phyloP scores from a whole-genome alignment of 2,113 vertebrate genomes.

The Rhizomys pruinosus region DNA sequence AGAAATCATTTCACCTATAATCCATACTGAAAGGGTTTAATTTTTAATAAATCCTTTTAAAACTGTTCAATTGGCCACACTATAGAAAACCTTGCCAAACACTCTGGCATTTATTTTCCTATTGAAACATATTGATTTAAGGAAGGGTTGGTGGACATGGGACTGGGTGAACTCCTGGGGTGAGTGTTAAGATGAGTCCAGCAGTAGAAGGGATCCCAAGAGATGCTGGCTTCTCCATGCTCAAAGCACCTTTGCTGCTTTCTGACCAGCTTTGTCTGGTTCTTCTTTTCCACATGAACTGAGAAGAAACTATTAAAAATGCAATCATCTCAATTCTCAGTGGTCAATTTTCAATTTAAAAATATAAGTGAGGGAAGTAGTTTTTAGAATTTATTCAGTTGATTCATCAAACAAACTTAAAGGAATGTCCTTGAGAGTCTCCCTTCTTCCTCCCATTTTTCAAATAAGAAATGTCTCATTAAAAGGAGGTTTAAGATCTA shows the following conservation, averaged over 20 bases:
- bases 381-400: constrained; percentile 21
- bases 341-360: constrained; percentile 50
- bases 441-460: not conserved
- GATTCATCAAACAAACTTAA: constrained; percentile 18
- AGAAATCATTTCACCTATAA: not conserved
- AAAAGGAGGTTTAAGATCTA: not conserved
- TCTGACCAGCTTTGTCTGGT: not conserved
- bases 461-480: not conserved
- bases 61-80: not conserved
- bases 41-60: constrained; percentile 16
- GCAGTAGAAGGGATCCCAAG: not conserved
- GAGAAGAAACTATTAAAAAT: constrained; percentile 49
- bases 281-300: constrained; percentile 45
- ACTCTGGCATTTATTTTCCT: not conserved
- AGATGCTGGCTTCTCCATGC: not conserved
- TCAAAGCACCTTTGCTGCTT: not conserved
- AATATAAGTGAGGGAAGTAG: constrained; percentile 31
- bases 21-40: not conserved
- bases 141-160: not conserved
- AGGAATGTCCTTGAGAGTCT: constrained; percentile 8
- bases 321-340: constrained; percentile 50
- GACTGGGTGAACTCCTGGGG: not conserved
- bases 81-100: not conserved
- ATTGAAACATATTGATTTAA: not conserved
- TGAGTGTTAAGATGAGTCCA: not conserved